Conservation (phyloP, 1,140 invertebrate species). For the Diachasmimorpha longicaudata region DNA sequence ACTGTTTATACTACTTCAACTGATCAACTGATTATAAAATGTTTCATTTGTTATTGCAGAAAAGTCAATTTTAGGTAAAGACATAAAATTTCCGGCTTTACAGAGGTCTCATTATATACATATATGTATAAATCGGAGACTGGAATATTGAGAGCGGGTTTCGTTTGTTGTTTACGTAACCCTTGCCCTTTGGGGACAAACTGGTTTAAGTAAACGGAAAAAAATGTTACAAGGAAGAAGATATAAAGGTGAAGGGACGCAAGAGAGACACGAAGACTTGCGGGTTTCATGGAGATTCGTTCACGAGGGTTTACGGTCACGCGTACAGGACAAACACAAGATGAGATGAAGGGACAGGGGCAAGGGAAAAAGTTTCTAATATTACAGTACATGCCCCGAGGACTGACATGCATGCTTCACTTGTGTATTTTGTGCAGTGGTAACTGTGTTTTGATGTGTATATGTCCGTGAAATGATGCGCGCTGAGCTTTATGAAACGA, state of each 20-base stretch:
- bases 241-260: conserved; percentile 34
- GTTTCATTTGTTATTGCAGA: too few species aligned
- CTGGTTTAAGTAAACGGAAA: conserved; percentile 54
- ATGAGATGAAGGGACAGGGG: background rate
- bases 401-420: background rate
- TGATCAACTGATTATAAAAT: too few species aligned
- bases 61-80: too few species aligned
- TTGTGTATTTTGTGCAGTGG: conserved; percentile 7
- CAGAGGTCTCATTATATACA: too few species aligned
- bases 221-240: conserved; percentile 37
- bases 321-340: conserved; percentile 53
- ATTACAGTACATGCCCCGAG: conserved; percentile 40
- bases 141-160: conserved; percentile 23
- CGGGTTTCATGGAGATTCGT: conserved; percentile 44
- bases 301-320: conserved; percentile 47
- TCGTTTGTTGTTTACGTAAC: conserved; percentile 53
- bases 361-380: conserved; percentile 49
- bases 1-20: too few species aligned
- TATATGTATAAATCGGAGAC: conserved; percentile 13
- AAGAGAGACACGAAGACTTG: background rate
- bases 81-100: too few species aligned
- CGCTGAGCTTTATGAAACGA: conserved; percentile 10
- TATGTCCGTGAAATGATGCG: conserved; percentile 22
- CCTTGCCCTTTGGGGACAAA: conserved; percentile 41
- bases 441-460: conserved; percentile 22